These are phyloP conservation scores for Apotomis betuletana DNA, from an alignment of 2,888 invertebrate genomes.

Conservation along the genomic window DNA sequence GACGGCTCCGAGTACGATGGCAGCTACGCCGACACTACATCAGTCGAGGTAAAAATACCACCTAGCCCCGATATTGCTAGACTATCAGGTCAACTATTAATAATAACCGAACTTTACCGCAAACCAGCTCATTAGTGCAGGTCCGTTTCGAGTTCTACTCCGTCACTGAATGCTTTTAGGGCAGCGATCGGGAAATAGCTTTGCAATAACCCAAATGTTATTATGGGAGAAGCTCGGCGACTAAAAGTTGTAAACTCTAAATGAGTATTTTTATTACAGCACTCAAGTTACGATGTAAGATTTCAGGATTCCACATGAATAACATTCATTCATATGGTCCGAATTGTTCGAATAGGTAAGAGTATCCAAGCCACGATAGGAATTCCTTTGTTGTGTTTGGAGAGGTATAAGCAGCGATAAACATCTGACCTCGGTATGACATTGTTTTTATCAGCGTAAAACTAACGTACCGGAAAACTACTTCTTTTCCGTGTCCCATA, in stretches of 20 bases:
- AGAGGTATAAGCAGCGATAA: background rate
- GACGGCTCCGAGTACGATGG: conserved; percentile 98
- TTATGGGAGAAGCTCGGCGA: conserved; percentile 52
- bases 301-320: conserved; percentile 52
- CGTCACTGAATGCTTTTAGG: conserved; percentile 58
- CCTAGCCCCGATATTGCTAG: conserved; percentile 3
- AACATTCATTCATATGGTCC: background rate
- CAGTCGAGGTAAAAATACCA: conserved; percentile 77
- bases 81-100: conserved; percentile 40
- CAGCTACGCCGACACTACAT: conserved; percentile 87
- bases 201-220: conserved; percentile 58
- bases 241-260: conserved; percentile 60
- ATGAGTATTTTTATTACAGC: conserved; percentile 61
- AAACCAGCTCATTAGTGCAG: conserved; percentile 43
- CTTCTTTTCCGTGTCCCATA: background rate
- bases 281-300: conserved; percentile 52
- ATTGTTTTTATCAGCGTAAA: conserved; percentile 10
- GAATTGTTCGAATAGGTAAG: background rate
- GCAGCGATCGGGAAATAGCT: conserved; percentile 54
- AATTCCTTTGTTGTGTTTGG: conserved; percentile 23
- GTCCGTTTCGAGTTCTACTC: conserved; percentile 53
- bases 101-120: conserved; percentile 45
- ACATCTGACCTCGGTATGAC: background rate
- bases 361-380: conserved; percentile 2
- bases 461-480: background rate